These are phyloP conservation scores for Centroberyx gerrardi DNA, from an alignment of 2,797 vertebrate species.

Conservation along the genomic window DNA sequence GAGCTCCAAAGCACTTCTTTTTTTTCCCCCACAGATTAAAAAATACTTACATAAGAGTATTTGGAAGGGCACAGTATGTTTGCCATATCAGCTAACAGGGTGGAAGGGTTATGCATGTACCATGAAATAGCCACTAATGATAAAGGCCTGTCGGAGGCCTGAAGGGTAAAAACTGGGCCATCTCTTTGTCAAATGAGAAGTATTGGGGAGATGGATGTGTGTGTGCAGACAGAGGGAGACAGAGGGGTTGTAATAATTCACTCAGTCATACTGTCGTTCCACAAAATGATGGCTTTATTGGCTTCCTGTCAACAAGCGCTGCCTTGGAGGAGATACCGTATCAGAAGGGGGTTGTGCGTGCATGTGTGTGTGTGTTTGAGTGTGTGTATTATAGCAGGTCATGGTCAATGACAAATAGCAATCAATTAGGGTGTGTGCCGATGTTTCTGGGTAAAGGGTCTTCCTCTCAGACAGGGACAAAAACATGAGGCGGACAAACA, in stretches of 20 bases:
- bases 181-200: conserved; percentile 63
- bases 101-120: conserved; percentile 37
- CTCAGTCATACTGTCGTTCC: conserved; percentile 40
- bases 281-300: conserved; percentile 77
- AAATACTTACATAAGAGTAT: conserved; percentile 59
- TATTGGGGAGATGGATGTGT: conserved; percentile 48
- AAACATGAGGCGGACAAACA: conserved; percentile 40
- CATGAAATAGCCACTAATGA: conserved; percentile 52
- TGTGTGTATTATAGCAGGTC: conserved; percentile 49
- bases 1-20: conserved; percentile 33
- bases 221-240: conserved; percentile 59
- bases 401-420: conserved; percentile 71
- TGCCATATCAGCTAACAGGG: conserved; percentile 28
- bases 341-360: conserved; percentile 52
- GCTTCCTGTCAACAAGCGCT: conserved; percentile 70
- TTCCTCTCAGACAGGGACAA: conserved; percentile 49
- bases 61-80: conserved; percentile 28
- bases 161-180: conserved; percentile 52
- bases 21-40: conserved; percentile 48
- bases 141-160: conserved; percentile 54
- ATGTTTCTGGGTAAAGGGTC: conserved; percentile 67
- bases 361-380: conserved; percentile 34
- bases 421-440: conserved; percentile 71
- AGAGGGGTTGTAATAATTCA: conserved; percentile 73
- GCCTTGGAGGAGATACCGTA: conserved; percentile 77